Evolutionary conservation across 2,113 vertebrate species (phyloP), one percentile per base, ranked within the genome.

Genomic region (Mesitornis unicolor): DNA sequence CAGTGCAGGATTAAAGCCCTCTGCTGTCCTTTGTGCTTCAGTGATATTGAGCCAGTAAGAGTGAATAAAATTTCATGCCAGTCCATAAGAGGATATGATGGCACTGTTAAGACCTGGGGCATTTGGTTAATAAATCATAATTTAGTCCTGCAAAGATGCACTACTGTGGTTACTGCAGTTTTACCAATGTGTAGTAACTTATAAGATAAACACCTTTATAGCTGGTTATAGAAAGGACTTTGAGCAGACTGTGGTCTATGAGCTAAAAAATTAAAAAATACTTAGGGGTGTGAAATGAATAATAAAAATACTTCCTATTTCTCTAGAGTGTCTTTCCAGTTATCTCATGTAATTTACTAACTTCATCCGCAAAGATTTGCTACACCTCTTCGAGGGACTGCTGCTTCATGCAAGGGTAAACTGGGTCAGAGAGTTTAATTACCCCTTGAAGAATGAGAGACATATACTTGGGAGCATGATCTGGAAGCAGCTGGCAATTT

Each of bases 61-160:
- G 54, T 87, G 91, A 97, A 98, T 97, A 97, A 97, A 97, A 95
- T 95, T 96, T 96, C 86, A 63, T 92, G 63, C 96, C 93, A 96
- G 94, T 90, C 86, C 50, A 6, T 93, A 85, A 78, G 74, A 87
- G 87, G 77, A 65, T 92, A 89, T 75, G 64, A 95, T 86, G 74
- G 84, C 70, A 60, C 78, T 95, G 89, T 79, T 83, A 96, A 80
- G 73, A 87, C 60, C 24, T 6, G 89, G 67, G 53, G 78, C 68
- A 81, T 92, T 96, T 96, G 68, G 78, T 84, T 96, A 97, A 98
- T 97, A 96, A 93, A 94, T 96, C 94, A 87, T 84, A 93, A 93
- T 95, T 90, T 96, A 95, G 95, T 96, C 91, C 83, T 84, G 24
- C 24, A 90, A 53, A 48, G 61, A 54, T 78, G 54, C 64, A 85